A percentile compares a stretch with the other conserved stretches of the same genome.
Conservation (phyloP, 2,113 vertebrate species). For the Pelvicachromis taeniatus region DNA sequence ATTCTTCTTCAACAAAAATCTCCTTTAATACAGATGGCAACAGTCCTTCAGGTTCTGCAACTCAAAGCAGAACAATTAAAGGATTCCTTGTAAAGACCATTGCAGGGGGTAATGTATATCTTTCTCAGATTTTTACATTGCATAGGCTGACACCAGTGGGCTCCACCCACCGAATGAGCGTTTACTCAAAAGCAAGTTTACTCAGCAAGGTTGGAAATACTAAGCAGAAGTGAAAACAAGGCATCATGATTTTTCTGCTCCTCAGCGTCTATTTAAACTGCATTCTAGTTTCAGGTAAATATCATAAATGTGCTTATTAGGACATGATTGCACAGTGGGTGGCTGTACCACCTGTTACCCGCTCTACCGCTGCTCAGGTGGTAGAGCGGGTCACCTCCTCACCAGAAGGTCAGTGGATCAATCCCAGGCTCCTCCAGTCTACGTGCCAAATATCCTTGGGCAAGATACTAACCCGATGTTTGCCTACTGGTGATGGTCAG, state of each 20-base stretch:
- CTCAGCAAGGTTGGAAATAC: accelerated
- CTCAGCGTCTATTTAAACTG: background rate
- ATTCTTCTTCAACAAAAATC: background rate
- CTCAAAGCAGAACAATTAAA: no score
- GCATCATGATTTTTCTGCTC: background rate
- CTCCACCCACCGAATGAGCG: background rate
- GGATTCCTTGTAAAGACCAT: no score
- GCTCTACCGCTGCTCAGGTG: no score
- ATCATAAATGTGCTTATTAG: background rate
- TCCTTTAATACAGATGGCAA: background rate
- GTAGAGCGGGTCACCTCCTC: no score
- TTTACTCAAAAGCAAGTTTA: background rate
- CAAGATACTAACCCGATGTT: no score
- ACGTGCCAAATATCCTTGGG: no score
- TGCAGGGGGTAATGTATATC: background rate
- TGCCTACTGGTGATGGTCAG: no score
- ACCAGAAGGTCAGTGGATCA: no score
- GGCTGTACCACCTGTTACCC: no score
- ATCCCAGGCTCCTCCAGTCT: no score
- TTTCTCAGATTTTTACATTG: background rate
- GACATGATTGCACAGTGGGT: accelerated
- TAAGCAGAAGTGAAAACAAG: accelerated
- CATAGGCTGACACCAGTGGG: background rate
- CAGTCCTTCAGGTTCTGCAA: background rate
- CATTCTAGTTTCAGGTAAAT: background rate